Evolutionary conservation across 2,888 invertebrate genomes (phyloP), one percentile per base, ranked within the genome.

Genomic region (Sphaerophoria rueppellii): DNA sequence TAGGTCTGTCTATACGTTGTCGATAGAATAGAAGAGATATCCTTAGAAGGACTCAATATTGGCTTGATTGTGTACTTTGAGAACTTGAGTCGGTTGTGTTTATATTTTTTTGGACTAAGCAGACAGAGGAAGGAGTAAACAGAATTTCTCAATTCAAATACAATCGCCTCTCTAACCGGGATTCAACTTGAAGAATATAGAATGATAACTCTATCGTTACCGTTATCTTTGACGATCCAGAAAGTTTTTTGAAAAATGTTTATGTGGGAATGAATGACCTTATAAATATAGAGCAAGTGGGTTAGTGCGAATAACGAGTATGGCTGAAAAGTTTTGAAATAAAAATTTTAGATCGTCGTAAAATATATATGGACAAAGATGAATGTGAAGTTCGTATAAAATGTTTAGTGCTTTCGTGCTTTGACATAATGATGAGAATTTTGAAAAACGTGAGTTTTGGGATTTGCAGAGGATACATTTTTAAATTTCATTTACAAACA

Each of bases 1-100:
- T 57, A 16, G 57, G 57, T 37, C 37, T 57, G 3, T 40, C 2
- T 58, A n/a, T 37, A 5, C 16, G 40, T 58, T 24, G 16, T 11
- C 16, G 11, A 58, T 58, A 58, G 35, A 58, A 58, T 58, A 58
- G 37, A 37, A 58, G 7, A 40, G 16, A 58, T 40, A 58, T 58
- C 57, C 35, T 37, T 37, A 14, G 6, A 6, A 9, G 9, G 40
- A 11, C 5, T 4, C 14, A 16, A 40, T 40, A 58, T 58, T 58
- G 58, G 58, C 16, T 40, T 16, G 58, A 40, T 37, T 57, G 37
- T 40, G 16, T 58, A 37, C 58, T 58, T 37, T 57, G 37, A 16
- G 40, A 40, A 37, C 58, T 58, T 40, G 37, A 37, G 37, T 37
- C 37, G 58, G 40, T 24, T 58, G 40, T 58, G 43, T 43, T 7